Evolutionary conservation across 2,113 vertebrate species (phyloP), one percentile per base, ranked within the genome.

Genomic region (Calonectris borealis): DNA sequence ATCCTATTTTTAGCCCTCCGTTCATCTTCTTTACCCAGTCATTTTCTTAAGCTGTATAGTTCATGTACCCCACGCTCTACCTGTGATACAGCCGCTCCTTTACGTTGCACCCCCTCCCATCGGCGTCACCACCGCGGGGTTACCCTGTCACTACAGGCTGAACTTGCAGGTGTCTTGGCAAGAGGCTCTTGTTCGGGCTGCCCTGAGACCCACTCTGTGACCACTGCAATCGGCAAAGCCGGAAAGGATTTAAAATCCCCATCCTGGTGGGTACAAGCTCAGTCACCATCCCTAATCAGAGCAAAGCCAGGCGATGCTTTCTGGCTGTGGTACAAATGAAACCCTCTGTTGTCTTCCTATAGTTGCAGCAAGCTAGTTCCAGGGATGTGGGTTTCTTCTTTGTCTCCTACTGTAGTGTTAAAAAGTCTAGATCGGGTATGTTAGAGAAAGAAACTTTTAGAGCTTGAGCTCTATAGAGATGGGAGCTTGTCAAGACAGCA

Each of bases 41-140:
- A 4, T 52, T 90, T 57, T 31, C 51, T 66, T 13, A 46, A 36
- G 7, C 38, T 44, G 18, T n/a, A 1, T 0, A 34, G n/a, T 40
- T 86, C 25, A 9, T 2, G 44, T 44, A 9, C 46, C 44, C n/a
- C 42, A 20, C 2, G 1, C 49, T 38, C 31, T 16, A 5, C 72
- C 68, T 36, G 54, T 60, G 76, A n/a, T 16, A 31, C 21, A 64
- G 68, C 6, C 31, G 42, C 68, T 75, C 15, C 51, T 68, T 49
- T 19, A 6, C 1, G 0, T 5, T 31, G 22, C 13, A 14, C 10
- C 31, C 24, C 10, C 11, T 25, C 34, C 70, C 38, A 14, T 4
- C n/a, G 8, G 3, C 3, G 1, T 36, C 82, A 26, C 65, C n/a
- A 2, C 17, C 1, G 3, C 1, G 1, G 34, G 44, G 26, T 52